These are phyloP conservation scores for Epsilonema sp. DNA, from an alignment of 2,888 invertebrate species.

Conservation along the genomic window DNA sequence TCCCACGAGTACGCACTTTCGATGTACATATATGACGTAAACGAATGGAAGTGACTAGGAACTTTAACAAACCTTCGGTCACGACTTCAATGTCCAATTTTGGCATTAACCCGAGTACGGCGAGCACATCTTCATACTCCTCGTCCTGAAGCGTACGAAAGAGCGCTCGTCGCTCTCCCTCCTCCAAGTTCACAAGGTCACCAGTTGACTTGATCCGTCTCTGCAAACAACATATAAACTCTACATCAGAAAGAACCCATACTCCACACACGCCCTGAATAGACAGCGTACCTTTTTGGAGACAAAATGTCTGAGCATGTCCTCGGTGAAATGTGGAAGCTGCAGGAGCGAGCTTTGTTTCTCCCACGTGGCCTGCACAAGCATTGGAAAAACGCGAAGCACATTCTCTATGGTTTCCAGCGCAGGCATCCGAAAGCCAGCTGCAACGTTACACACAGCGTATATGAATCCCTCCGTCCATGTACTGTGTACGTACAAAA, in stretches of 20 bases:
- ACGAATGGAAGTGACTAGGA: not conserved
- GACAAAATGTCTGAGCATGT: conserved; percentile 49
- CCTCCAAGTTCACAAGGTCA: conserved; percentile 70
- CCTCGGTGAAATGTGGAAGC: conserved; percentile 37
- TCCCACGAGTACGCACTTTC: too few species aligned
- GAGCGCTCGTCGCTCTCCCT: conserved; percentile 65
- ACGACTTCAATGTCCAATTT: not conserved
- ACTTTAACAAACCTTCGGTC: not conserved
- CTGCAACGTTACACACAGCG: too few species aligned
- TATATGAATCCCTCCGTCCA: too few species aligned
- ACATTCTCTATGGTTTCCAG: conserved; percentile 90
- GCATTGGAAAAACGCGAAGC: conserved; percentile 89
- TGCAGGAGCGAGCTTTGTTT: conserved; percentile 80
- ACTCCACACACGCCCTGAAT: too few species aligned
- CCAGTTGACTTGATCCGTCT: conserved; percentile 67
- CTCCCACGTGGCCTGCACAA: conserved; percentile 90
- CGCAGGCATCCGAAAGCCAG: conserved; percentile 43
- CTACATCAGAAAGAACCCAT: too few species aligned
- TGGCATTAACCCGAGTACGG: conserved; percentile 69
- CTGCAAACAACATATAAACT: too few species aligned
- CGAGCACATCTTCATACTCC: conserved; percentile 79
- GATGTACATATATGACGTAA: too few species aligned
- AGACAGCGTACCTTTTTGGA: conserved; percentile 50
- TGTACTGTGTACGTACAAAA: too few species aligned
- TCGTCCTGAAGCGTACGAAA: conserved; percentile 61